These are phyloP conservation scores for Apamea sordens DNA, from an alignment of 2,888 invertebrate genomes.

Conservation along the genomic window DNA sequence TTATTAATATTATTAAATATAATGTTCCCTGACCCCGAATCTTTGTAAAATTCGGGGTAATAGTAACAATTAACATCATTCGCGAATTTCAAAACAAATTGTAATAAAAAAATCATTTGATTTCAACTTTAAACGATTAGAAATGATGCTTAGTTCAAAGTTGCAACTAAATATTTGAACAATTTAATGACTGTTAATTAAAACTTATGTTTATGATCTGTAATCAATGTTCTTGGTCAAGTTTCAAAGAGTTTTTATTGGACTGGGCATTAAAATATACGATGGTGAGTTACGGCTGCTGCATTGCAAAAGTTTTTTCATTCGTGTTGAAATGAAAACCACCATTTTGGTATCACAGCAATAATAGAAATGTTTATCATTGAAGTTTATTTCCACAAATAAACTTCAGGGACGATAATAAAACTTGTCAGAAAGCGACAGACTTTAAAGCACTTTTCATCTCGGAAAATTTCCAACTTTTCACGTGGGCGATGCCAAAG, in stretches of 20 bases:
- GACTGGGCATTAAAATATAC: not conserved
- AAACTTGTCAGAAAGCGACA: constrained; percentile 9
- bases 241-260: constrained; percentile 2
- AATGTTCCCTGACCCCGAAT: not conserved
- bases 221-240: not conserved
- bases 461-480: constrained; percentile 20
- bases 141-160: not conserved
- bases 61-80: constrained; percentile 7
- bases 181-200: constrained; percentile 6
- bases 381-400: constrained; percentile 23
- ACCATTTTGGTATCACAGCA: not conserved
- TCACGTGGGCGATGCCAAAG: not conserved
- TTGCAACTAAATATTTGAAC: constrained; percentile 11
- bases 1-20: not conserved
- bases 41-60: not conserved
- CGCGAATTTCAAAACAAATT: not conserved
- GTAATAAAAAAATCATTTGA: not conserved
- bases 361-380: constrained; percentile 16
- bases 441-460: constrained; percentile 24
- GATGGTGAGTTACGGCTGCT: not conserved
- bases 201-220: constrained; percentile 14
- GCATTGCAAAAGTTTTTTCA: not conserved
- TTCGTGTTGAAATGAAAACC: not conserved
- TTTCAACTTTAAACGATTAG: constrained; percentile 11
- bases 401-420: constrained; percentile 12